phyloP scores from a whole-genome alignment of 1,140 invertebrate species.

The Delia radicum region DNA sequence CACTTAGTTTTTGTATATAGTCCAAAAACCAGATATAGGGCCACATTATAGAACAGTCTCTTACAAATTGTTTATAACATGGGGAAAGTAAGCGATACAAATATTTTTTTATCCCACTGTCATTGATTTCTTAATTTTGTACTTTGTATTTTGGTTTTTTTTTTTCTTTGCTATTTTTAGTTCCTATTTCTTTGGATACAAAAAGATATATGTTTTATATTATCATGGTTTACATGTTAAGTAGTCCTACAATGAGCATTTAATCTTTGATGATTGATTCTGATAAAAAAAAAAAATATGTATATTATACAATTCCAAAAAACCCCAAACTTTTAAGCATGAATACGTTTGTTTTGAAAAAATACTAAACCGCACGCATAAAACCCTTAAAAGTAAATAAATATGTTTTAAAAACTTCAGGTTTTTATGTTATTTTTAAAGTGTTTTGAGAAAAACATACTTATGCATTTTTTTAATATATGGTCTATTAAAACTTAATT shows the following conservation, averaged over 20 bases:
- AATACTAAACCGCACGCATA: background rate
- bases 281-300: background rate
- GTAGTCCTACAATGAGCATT: background rate
- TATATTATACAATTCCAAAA: background rate
- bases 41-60: too few relatives aligned
- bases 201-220: background rate
- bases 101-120: background rate
- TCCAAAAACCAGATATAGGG: too few relatives aligned
- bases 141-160: background rate
- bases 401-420: background rate
- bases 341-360: background rate
- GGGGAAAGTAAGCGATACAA: too few relatives aligned
- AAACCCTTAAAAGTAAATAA: background rate
- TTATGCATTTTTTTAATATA: background rate
- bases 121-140: background rate
- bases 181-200: background rate
- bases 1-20: too few relatives aligned
- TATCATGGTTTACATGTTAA: background rate
- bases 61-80: too few relatives aligned
- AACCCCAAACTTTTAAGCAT: background rate
- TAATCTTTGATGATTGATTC: conserved; percentile 1
- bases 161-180: background rate
- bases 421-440: too few relatives aligned
- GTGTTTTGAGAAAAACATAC: background rate
- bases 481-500: background rate